phyloP scores from a whole-genome alignment of 2,113 vertebrate species.

The Leptobrachium ailaonicum region DNA sequence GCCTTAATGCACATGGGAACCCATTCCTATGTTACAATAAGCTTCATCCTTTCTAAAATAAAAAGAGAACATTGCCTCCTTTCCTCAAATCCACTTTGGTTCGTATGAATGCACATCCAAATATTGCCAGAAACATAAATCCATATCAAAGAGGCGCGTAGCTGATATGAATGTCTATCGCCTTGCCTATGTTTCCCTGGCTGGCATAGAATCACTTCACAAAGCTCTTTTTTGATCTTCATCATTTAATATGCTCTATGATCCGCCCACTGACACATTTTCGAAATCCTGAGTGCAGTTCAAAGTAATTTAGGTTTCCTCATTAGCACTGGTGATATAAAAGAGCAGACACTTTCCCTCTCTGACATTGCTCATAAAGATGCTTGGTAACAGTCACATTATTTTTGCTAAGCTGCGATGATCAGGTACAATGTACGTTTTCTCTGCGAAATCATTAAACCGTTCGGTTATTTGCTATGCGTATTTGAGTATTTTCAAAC shows the following conservation, averaged over 20 bases:
- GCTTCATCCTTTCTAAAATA: no score
- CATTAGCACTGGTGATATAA: constrained; percentile 11
- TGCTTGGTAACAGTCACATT: background rate
- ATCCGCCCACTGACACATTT: constrained; percentile 10
- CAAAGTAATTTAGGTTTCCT: constrained; percentile 1
- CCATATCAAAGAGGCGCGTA: background rate
- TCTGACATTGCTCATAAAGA: background rate
- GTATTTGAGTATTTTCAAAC: constrained; percentile 7
- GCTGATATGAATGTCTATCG: background rate
- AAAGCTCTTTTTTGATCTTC: constrained; percentile 20
- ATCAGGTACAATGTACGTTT: background rate
- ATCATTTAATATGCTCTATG: constrained; percentile 36
- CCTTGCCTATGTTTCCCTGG: background rate
- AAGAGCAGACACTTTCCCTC: background rate
- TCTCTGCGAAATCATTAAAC: background rate
- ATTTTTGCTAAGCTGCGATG: background rate
- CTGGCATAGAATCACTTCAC: constrained; percentile 8
- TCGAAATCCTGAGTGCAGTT: constrained; percentile 13
- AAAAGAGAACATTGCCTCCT: no score
- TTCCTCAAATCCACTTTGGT: no score
- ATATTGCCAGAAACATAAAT: no score
- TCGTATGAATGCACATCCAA: no score
- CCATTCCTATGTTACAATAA: no score
- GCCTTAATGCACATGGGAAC: no score
- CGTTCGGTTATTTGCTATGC: constrained; percentile 1